Evolutionary conservation across 2,113 vertebrate genomes (phyloP), one percentile per base, ranked within the genome.

Genomic region (Sapayoa aenigma): DNA sequence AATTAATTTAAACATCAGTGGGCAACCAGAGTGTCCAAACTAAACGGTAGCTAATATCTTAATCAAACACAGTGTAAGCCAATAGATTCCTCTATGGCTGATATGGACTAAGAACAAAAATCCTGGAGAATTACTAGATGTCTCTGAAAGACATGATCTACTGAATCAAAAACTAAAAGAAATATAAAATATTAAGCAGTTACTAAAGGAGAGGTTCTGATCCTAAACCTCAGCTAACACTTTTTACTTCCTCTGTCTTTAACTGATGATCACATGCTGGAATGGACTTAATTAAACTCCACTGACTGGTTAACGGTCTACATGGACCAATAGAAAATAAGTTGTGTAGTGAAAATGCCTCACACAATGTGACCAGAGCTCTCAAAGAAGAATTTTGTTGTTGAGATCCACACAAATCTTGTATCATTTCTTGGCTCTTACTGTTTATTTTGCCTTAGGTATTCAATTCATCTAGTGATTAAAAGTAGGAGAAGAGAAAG

Each of bases 281-380:
- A 71, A 52, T 27, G 6, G 20, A 53, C 18, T 46, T 44, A 78
- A 68, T 47, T 12, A 82, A 71, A 65, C 9, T 5, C 9, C 19
- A 16, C 31, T 41, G 12, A 9, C 9, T 59, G 27, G 12, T 6
- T 85, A 41, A 68, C 27, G 6, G n/a, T 37, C n/a, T 59, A 31
- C 65, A 74, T 0, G 44, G 9, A 66, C 4, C 12, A 28, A 76
- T 19, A 78, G 65, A 80, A 92, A 52, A 74, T 7, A 31, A 18
- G 2, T 10, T 80, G 10, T 56, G 6, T 28, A 12, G 46, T 33
- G 49, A 88, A 56, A 37, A 42, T 41, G 17, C 17, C 13, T 60
- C 42, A 47, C 24, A 39, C 5, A 59, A 28, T 0, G 0, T 62
- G 42, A 59, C 14, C 14, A 14, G 5, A 56, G 9, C 1, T 89